Percentiles rank a stretch among this genome's conserved stretches.
These are phyloP conservation scores for Ptilodon capucinus DNA, from an alignment of 2,888 invertebrate species.

Conservation along the genomic window DNA sequence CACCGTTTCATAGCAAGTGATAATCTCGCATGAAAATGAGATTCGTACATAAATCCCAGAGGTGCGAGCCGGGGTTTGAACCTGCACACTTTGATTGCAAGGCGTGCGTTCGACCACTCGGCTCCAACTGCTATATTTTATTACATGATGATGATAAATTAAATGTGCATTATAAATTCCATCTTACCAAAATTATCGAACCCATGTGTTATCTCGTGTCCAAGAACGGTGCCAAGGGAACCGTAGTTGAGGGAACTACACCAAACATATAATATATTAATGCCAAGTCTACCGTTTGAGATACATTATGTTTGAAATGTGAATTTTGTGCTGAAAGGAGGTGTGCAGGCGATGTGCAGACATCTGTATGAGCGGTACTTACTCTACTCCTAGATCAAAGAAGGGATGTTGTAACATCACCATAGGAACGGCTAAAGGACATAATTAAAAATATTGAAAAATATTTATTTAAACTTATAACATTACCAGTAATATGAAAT, in stretches of 20 bases:
- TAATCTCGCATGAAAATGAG: too few species aligned
- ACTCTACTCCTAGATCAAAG: conserved; percentile 92
- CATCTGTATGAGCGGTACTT: conserved; percentile 64
- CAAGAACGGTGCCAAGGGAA: conserved; percentile 89
- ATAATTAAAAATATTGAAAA: conserved; percentile 9
- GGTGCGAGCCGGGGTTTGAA: too few species aligned
- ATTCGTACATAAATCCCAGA: too few species aligned
- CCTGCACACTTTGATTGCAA: too few species aligned
- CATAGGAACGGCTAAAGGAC: conserved; percentile 87
- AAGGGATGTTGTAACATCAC: conserved; percentile 93
- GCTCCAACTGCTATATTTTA: too few species aligned
- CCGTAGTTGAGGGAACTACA: conserved; percentile 91
- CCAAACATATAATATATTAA: too few species aligned
- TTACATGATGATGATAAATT: too few species aligned
- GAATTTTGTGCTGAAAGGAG: background rate
- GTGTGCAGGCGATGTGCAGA: background rate
- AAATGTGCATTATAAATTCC: background rate
- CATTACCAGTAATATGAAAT: too few species aligned
- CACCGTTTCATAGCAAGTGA: too few species aligned
- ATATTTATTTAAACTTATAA: background rate
- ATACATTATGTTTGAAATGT: background rate
- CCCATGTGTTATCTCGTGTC: conserved; percentile 88
- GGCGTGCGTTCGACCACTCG: too few species aligned
- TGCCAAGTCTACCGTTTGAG: background rate
- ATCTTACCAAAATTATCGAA: conserved; percentile 77